Conservation (phyloP, 2,797 vertebrate genomes). For the Cercopithecus diana region DNA sequence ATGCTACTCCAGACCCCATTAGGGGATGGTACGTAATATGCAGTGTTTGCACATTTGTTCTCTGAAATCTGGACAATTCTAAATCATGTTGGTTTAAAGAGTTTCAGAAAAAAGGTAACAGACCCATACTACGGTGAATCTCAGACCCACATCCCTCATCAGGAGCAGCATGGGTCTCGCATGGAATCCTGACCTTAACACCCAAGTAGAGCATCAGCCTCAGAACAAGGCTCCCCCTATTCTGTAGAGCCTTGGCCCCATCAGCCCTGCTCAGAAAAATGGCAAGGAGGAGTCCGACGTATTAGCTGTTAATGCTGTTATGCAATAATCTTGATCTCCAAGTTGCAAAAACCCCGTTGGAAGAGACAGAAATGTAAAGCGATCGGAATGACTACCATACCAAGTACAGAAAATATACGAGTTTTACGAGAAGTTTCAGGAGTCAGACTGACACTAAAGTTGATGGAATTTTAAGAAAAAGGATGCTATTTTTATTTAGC, state of each 20-base stretch:
- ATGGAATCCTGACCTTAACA: neutral
- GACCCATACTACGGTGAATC: neutral
- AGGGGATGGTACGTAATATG: neutral
- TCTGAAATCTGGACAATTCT: neutral
- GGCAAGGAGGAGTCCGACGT: constrained; percentile 40
- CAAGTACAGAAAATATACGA: constrained; percentile 19
- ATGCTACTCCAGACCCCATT: neutral
- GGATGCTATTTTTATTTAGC: neutral
- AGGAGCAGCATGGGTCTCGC: neutral
- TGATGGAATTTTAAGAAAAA: neutral
- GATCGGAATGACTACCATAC: neutral
- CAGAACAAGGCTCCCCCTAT: neutral
- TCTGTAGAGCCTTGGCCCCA: neutral
- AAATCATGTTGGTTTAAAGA: neutral
- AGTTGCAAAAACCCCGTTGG: constrained; percentile 46
- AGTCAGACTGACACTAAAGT: neutral
- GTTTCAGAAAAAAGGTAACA: neutral
- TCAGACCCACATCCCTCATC: neutral
- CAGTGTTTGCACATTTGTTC: neutral
- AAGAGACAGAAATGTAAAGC: constrained; percentile 28
- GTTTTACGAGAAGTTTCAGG: constrained; percentile 43
- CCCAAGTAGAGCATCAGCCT: neutral
- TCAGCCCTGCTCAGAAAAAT: constrained; percentile 1
- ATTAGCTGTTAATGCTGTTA: constrained; percentile 59
- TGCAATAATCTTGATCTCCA: neutral